These are phyloP conservation scores for Myrmecobius fasciatus DNA, from an alignment of 2,113 vertebrate species.

Conservation along the genomic window DNA sequence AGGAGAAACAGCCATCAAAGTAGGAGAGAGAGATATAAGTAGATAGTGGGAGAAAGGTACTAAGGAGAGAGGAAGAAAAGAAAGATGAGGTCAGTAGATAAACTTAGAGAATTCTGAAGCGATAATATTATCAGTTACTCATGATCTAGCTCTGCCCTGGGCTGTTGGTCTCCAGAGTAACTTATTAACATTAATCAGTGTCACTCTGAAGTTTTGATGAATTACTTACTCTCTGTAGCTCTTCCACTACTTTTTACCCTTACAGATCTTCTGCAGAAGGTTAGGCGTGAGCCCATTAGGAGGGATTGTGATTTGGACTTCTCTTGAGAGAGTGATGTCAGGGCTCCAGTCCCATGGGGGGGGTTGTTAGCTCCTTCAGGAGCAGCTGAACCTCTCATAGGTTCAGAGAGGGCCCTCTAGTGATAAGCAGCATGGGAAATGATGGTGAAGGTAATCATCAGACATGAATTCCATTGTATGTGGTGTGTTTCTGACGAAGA, in stretches of 20 bases:
- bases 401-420: background rate
- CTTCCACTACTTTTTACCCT: background rate
- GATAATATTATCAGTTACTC: background rate
- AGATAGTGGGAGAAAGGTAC: background rate
- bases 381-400: background rate
- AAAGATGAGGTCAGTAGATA: background rate
- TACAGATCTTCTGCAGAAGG: background rate
- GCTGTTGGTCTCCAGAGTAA: background rate
- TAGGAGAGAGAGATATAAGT: background rate
- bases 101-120: background rate
- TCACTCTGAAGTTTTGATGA: background rate
- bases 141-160: background rate
- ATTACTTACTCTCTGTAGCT: background rate
- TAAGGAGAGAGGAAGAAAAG: background rate
- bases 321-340: background rate
- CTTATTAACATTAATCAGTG: background rate
- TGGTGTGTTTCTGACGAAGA: background rate
- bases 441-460: background rate
- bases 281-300: background rate
- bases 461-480: background rate
- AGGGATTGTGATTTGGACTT: slow-evolving; percentile 5
- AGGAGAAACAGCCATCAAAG: background rate
- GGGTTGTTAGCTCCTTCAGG: background rate
- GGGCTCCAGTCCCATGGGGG: background rate
- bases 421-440: background rate